phyloP scores from a whole-genome alignment of 92 coral and sea anemone species.

The Palythoa caribaeorum region DNA sequence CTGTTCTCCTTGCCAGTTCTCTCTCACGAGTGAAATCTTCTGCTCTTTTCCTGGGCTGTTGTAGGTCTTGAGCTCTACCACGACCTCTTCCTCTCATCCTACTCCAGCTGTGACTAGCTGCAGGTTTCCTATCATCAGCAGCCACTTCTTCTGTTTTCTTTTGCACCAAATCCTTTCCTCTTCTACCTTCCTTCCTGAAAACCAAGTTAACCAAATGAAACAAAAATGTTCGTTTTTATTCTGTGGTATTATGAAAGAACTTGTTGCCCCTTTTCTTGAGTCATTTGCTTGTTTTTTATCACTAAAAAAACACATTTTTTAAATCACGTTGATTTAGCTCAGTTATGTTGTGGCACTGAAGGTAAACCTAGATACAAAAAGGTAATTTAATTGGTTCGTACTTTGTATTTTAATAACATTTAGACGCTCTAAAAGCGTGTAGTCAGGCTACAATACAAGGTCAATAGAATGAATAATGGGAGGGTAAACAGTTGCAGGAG shows the following conservation, averaged over 20 bases:
- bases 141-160: constrained; percentile 43
- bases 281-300: no score
- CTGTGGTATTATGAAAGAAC: no score
- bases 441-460: no score
- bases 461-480: no score
- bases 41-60: constrained; percentile 90
- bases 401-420: background rate
- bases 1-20: constrained; percentile 75
- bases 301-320: background rate
- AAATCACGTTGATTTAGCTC: background rate
- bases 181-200: constrained; percentile 34
- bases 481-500: no score
- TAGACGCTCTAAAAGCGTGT: no score
- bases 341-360: background rate
- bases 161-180: constrained; percentile 37
- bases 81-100: constrained; percentile 89
- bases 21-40: constrained; percentile 95
- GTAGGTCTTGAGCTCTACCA: constrained; percentile 74
- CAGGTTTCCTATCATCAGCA: constrained; percentile 13
- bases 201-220: background rate
- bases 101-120: constrained; percentile 78
- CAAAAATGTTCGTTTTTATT: no score
- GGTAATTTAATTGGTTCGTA: no score
- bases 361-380: background rate
- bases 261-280: no score